phyloP scores from a whole-genome alignment of 2,113 vertebrate genomes.

The Lepus timidus region DNA sequence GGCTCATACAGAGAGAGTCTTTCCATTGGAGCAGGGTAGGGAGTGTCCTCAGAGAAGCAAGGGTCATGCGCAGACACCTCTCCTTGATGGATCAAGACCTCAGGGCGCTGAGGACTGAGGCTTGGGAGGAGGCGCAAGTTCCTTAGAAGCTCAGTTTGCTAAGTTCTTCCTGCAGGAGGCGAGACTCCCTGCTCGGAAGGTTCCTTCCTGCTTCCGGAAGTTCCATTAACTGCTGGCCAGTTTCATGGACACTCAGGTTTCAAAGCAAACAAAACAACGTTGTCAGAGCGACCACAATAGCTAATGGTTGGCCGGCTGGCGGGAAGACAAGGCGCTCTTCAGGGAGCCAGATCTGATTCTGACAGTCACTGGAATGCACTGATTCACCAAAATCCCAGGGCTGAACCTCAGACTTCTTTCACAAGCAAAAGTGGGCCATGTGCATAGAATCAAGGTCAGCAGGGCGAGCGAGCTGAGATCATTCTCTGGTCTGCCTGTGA shows the following conservation, averaged over 20 bases:
- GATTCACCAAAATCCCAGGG: too few relatives aligned
- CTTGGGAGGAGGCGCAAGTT: not conserved
- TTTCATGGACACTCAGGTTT: not conserved
- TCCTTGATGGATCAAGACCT: not conserved
- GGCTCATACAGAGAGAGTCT: not conserved
- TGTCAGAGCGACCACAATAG: not conserved
- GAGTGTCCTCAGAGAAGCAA: not conserved
- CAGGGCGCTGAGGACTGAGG: fast-evolving
- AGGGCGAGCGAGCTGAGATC: not conserved
- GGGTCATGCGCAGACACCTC: not conserved
- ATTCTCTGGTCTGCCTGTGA: not conserved
- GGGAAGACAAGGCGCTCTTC: not conserved
- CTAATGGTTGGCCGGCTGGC: not conserved
- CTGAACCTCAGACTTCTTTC: not conserved
- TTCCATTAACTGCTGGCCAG: not conserved
- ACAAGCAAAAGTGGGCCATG: not conserved
- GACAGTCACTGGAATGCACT: not conserved
- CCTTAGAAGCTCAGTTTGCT: not conserved
- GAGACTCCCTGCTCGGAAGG: not conserved
- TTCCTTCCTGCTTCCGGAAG: not conserved
- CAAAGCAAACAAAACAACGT: not conserved
- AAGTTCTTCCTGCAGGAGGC: not conserved
- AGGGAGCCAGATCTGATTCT: not conserved
- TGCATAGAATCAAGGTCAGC: not conserved
- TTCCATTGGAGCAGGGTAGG: not conserved